Conservation (phyloP, 1,140 invertebrate genomes). For the Papilio glaucus region DNA sequence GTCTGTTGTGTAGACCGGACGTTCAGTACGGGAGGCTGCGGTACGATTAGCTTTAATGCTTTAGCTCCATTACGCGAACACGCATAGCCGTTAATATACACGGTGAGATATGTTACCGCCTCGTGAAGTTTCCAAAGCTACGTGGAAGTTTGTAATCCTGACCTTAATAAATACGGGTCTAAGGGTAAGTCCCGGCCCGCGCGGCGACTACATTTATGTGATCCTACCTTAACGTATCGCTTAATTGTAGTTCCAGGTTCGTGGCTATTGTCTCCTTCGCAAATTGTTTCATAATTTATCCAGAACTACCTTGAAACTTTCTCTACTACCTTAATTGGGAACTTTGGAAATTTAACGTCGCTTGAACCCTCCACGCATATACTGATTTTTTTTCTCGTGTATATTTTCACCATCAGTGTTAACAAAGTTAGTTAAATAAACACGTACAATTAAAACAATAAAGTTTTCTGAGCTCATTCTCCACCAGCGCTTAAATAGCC, state of each 20-base stretch:
- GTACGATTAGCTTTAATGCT: background rate
- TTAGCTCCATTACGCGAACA: background rate
- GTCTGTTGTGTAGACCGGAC: no score
- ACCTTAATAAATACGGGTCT: slow-evolving; percentile 17
- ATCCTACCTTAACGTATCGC: slow-evolving; percentile 1
- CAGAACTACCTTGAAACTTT: background rate
- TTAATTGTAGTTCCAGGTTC: slow-evolving; percentile 20
- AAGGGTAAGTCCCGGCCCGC: background rate
- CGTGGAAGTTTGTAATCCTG: slow-evolving; percentile 10
- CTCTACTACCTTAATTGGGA: slow-evolving; percentile 1
- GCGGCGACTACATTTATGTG: background rate
- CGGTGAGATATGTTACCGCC: background rate
- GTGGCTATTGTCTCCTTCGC: background rate
- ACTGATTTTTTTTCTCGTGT: no score
- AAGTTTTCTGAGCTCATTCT: no score
- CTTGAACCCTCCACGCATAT: no score
- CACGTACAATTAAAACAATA: no score
- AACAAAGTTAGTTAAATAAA: no score
- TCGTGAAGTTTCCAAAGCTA: background rate
- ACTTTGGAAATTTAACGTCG: background rate
- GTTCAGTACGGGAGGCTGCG: no score
- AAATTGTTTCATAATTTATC: slow-evolving; percentile 36
- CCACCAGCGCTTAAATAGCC: no score
- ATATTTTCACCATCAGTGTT: no score
- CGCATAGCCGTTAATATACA: background rate